Percentiles rank a stretch among this genome's conserved stretches.
Conservation (phyloP, 1,140 invertebrate genomes). For the Apis cerana region DNA sequence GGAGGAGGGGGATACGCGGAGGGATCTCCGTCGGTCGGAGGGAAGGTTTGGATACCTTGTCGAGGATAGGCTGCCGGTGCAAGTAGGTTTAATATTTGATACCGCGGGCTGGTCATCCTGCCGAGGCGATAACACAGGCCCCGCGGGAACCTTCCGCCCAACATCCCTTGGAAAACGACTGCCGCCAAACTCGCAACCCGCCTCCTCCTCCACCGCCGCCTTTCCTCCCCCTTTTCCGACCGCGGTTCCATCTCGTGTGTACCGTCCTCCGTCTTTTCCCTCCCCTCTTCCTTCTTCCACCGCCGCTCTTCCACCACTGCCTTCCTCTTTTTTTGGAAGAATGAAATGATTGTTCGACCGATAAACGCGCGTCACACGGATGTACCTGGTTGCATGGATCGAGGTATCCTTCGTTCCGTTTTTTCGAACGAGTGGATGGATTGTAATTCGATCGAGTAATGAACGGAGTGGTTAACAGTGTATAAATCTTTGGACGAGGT, state of each 20-base stretch:
- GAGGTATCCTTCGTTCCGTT: background rate
- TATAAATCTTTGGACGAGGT: too few species aligned
- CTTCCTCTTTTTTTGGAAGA: background rate
- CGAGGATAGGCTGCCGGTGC: constrained; percentile 73
- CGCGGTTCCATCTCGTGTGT: constrained; percentile 42
- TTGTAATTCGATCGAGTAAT: too few species aligned
- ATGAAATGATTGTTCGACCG: constrained; percentile 5
- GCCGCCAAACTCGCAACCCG: constrained; percentile 57
- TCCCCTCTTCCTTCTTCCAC: background rate
- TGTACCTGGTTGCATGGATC: background rate
- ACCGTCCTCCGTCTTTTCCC: background rate
- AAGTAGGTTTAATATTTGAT: constrained; percentile 82
- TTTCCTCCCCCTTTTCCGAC: constrained; percentile 37
- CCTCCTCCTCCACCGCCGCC: background rate
- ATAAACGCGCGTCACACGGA: background rate
- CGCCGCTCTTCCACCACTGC: constrained; percentile 20
- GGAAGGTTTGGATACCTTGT: constrained; percentile 68
- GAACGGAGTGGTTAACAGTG: too few species aligned
- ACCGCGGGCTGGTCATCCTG: constrained; percentile 81
- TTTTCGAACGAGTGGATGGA: too few species aligned
- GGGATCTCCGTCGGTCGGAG: constrained; percentile 38
- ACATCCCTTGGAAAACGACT: constrained; percentile 76
- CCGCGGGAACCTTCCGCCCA: constrained; percentile 79
- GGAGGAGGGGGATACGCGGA: constrained; percentile 18
- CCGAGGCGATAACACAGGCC: constrained; percentile 81